A percentile compares a stretch with the other conserved stretches of the same genome.
Evolutionary conservation across 2,888 invertebrate species (phyloP).

Genomic region (Noctua janthe): DNA sequence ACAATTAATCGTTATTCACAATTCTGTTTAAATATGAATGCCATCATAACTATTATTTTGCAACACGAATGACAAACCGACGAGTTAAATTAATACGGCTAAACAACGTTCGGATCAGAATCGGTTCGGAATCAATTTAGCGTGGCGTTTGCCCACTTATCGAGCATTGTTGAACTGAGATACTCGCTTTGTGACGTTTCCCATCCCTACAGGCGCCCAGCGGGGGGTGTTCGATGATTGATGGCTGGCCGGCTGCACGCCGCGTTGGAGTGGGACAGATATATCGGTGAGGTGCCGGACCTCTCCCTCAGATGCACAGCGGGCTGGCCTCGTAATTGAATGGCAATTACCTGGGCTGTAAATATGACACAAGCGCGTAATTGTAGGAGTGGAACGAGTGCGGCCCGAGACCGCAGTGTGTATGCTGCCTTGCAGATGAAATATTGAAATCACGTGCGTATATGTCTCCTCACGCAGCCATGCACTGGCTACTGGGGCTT

Average conservation of each 20-base stretch:
- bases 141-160: conserved; percentile 88
- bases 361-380: conserved; percentile 91
- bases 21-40: conserved; percentile 27
- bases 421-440: conserved; percentile 84
- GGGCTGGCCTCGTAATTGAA: conserved; percentile 89
- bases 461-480: conserved; percentile 70
- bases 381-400: conserved; percentile 88
- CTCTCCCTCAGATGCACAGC: conserved; percentile 81
- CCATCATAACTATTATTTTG: conserved; percentile 40
- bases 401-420: conserved; percentile 84
- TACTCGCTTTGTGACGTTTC: conserved; percentile 86
- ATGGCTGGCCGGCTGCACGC: conserved; percentile 86
- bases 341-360: conserved; percentile 91
- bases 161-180: conserved; percentile 86
- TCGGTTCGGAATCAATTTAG: conserved; percentile 86
- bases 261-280: conserved; percentile 75
- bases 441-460: conserved; percentile 84
- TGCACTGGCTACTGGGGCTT: conserved; percentile 60
- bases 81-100: conserved; percentile 77
- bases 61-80: conserved; percentile 55
- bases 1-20: conserved; percentile 22
- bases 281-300: conserved; percentile 69
- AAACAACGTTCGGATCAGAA: conserved; percentile 80
- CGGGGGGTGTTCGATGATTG: conserved; percentile 90
- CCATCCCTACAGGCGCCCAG: conserved; percentile 87